phyloP scores from a whole-genome alignment of 2,113 vertebrate genomes.

The Cephalopterus ornatus region DNA sequence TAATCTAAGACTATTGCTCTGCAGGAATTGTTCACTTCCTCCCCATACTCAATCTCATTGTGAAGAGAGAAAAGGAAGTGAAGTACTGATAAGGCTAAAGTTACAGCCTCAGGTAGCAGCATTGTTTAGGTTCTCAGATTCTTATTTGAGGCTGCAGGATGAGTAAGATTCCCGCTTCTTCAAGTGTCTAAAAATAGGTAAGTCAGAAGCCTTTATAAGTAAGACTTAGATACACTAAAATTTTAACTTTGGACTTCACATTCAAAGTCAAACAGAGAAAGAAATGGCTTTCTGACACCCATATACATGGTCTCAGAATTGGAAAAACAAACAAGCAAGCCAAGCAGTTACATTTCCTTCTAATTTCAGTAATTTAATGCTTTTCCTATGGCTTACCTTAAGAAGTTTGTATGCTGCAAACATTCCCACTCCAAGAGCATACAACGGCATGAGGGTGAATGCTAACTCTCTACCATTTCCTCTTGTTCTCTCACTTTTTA shows the following conservation, averaged over 20 bases:
- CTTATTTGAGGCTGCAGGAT: background rate
- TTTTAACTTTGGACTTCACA: background rate
- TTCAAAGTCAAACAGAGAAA: background rate
- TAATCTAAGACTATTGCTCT: background rate
- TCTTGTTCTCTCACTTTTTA: constrained; percentile 79
- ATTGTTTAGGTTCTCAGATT: background rate
- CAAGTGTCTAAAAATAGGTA: background rate
- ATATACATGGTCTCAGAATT: rapidly evolving
- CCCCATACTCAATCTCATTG: background rate
- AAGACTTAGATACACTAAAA: background rate
- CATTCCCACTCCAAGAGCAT: constrained; percentile 85
- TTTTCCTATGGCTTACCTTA: constrained; percentile 73
- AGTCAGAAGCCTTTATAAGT: background rate
- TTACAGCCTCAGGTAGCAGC: background rate
- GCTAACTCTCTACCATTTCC: constrained; percentile 81
- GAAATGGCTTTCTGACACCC: background rate
- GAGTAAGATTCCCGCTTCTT: background rate
- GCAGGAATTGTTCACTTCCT: background rate
- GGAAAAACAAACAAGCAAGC: background rate
- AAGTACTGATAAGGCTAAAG: background rate
- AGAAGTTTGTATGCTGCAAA: constrained; percentile 90
- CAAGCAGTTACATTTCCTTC: background rate
- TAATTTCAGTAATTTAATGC: background rate
- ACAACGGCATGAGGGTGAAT: constrained; percentile 88
- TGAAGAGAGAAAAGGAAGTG: background rate